These are phyloP conservation scores for Ylistrum balloti DNA, from an alignment of 1,140 invertebrate species.

Conservation along the genomic window DNA sequence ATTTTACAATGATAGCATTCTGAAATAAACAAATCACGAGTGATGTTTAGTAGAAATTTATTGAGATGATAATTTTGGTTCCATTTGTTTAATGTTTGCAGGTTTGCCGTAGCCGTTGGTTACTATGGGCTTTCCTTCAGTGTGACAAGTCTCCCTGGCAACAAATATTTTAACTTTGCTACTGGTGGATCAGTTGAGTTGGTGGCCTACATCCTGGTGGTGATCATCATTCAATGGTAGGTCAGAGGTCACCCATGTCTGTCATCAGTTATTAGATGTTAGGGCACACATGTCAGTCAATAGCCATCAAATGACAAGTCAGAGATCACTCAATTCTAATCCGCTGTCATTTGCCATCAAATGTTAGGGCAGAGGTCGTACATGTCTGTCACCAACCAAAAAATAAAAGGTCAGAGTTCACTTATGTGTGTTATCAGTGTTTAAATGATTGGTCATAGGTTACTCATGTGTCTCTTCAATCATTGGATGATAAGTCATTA, in stretches of 20 bases:
- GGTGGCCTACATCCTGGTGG: slow-evolving; percentile 88
- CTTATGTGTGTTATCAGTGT: too few species aligned
- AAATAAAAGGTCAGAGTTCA: background rate
- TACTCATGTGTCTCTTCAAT: background rate
- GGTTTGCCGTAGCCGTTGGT: slow-evolving; percentile 88
- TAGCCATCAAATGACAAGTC: background rate
- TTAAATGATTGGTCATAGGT: slow-evolving; percentile 83
- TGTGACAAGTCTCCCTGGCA: slow-evolving; percentile 75
- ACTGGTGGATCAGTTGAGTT: slow-evolving; percentile 88
- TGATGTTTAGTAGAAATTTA: too few species aligned
- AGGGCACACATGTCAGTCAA: background rate
- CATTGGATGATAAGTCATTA: background rate
- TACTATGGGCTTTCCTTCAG: slow-evolving; percentile 86
- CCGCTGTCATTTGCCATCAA: too few species aligned
- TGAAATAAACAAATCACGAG: too few species aligned
- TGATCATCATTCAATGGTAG: slow-evolving; percentile 86
- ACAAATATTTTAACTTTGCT: slow-evolving; percentile 80
- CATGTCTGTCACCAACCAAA: background rate
- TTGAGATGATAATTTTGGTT: too few species aligned
- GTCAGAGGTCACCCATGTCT: slow-evolving; percentile 1
- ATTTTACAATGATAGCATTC: too few species aligned
- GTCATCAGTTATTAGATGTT: background rate
- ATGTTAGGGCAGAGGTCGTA: too few species aligned
- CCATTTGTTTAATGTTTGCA: slow-evolving; percentile 56
- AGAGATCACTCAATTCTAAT: too few species aligned